A percentile compares a stretch with the other conserved stretches of the same genome.
Conservation (phyloP, 2,888 invertebrate genomes). For the Rapana venosa region DNA sequence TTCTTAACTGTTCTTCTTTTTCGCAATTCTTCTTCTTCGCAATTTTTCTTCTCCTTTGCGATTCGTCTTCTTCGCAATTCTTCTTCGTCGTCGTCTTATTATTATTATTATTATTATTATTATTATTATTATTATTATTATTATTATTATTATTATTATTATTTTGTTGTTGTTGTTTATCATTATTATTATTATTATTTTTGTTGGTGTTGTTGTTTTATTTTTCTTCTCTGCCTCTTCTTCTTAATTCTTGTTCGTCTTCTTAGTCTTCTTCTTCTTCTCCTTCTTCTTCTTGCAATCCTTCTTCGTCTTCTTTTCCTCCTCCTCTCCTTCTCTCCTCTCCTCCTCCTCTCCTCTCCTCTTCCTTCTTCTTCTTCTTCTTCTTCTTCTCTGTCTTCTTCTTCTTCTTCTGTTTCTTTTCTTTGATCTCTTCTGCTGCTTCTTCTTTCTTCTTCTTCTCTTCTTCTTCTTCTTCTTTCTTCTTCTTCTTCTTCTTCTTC, state of each 20-base stretch:
- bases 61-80: neutral
- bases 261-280: neutral
- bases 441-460: neutral
- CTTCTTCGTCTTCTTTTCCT: neutral
- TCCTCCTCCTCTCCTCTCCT: neutral
- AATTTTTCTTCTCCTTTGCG: neutral
- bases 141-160: too few relatives aligned
- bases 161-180: too few relatives aligned
- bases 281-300: neutral
- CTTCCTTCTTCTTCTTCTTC: neutral
- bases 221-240: neutral
- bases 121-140: too few relatives aligned
- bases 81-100: neutral
- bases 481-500: too few relatives aligned
- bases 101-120: too few relatives aligned
- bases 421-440: neutral
- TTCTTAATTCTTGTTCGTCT: neutral
- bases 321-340: neutral
- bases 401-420: neutral
- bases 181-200: neutral
- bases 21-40: too few relatives aligned
- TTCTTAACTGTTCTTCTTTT: too few relatives aligned
- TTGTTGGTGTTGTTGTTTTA: neutral
- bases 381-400: neutral
- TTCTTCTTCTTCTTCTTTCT: too few relatives aligned